phyloP scores from a whole-genome alignment of 2,888 invertebrate genomes.

The Pyrgus malvae region DNA sequence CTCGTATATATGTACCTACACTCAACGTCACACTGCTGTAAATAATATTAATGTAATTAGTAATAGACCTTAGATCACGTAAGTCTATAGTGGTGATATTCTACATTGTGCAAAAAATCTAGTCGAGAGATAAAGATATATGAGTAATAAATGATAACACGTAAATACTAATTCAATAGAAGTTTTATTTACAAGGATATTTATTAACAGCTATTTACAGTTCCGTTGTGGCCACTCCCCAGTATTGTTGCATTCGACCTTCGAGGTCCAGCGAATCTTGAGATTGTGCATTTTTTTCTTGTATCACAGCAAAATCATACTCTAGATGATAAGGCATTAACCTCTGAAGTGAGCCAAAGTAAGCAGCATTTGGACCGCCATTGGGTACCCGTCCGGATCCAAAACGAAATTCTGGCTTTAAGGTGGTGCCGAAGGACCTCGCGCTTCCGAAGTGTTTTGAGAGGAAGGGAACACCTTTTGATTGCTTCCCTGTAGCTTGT shows the following conservation, averaged over 20 bases:
- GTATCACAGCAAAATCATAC: conserved; percentile 91
- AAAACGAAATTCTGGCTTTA: conserved; percentile 82
- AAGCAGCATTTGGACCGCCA: conserved; percentile 92
- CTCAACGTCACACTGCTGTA: conserved; percentile 65
- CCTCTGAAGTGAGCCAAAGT: conserved; percentile 92
- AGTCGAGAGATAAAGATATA: conserved; percentile 76
- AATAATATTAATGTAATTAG: conserved; percentile 44
- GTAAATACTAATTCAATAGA: conserved; percentile 58
- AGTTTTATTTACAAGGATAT: conserved; percentile 70
- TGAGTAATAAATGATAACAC: conserved; percentile 60
- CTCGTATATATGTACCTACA: too few relatives aligned
- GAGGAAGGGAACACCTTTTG: conserved; percentile 78
- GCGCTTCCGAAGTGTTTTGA: conserved; percentile 91
- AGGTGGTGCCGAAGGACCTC: conserved; percentile 87
- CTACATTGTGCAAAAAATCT: conserved; percentile 79
- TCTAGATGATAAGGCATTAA: conserved; percentile 91
- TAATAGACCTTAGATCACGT: conserved; percentile 42
- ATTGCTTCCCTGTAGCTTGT: conserved; percentile 66
- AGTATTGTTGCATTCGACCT: conserved; percentile 93
- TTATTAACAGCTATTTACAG: conserved; percentile 72
- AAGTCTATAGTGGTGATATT: conserved; percentile 73
- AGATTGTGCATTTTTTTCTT: conserved; percentile 85
- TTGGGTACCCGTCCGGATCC: conserved; percentile 83
- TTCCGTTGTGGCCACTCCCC: conserved; percentile 95
- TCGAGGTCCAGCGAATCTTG: conserved; percentile 91